phyloP scores from a whole-genome alignment of 2,888 invertebrate genomes.

The Hyposoter didymator region DNA sequence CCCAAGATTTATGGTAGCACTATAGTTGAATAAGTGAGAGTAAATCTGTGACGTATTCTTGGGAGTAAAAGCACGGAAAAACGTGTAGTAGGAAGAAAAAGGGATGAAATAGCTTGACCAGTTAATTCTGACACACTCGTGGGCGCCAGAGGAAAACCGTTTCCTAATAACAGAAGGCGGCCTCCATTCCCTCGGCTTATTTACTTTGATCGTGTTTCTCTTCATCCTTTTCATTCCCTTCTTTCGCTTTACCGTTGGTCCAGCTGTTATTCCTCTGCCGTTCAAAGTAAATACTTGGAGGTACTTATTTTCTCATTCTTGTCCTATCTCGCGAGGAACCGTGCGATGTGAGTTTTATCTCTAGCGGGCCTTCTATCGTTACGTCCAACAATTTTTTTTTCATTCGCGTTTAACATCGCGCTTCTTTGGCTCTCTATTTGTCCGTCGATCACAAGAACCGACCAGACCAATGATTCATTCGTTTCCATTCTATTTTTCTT shows the following conservation, averaged over 20 bases:
- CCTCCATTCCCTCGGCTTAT: slow-evolving; percentile 68
- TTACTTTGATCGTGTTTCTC: slow-evolving; percentile 74
- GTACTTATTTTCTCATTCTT: slow-evolving; percentile 76
- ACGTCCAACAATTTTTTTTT: slow-evolving; percentile 30
- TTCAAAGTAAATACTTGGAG: slow-evolving; percentile 61
- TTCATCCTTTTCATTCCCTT: not conserved
- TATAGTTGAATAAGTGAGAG: slow-evolving; percentile 62
- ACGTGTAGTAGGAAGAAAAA: slow-evolving; percentile 12
- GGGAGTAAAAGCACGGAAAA: slow-evolving; percentile 5
- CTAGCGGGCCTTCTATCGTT: slow-evolving; percentile 17
- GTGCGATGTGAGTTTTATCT: slow-evolving; percentile 18
- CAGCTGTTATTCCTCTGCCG: slow-evolving; percentile 62
- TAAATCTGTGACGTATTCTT: slow-evolving; percentile 52
- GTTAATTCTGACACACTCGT: slow-evolving; percentile 45
- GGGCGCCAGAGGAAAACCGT: slow-evolving; percentile 51
- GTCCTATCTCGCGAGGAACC: slow-evolving; percentile 56
- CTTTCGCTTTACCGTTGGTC: slow-evolving; percentile 34
- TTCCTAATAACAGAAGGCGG: slow-evolving; percentile 73
- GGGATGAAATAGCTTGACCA: slow-evolving; percentile 55
- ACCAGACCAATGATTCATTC: not conserved
- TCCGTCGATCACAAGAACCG: not conserved
- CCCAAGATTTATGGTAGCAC: not conserved
- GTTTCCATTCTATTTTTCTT: not conserved
- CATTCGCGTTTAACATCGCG: slow-evolving; percentile 14
- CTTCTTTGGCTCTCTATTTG: not conserved